These are phyloP conservation scores for Callipepla squamata DNA, from an alignment of 2,113 vertebrate species.

Conservation along the genomic window DNA sequence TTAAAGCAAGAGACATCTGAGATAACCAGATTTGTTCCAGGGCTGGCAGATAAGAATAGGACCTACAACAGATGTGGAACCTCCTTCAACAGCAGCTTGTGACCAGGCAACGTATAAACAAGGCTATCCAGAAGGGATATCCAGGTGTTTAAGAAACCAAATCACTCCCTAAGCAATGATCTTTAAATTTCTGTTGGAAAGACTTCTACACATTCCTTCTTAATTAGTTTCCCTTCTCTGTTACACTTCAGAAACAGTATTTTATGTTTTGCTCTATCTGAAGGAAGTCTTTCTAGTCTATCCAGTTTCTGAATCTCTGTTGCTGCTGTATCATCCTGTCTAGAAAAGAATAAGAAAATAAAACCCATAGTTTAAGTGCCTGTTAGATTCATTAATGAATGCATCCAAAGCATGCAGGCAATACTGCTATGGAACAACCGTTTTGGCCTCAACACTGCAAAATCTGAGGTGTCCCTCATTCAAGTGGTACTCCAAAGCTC, in stretches of 20 bases:
- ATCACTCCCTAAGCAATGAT: neutral
- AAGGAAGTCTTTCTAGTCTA: neutral
- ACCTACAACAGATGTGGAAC: neutral
- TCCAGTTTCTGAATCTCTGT: neutral
- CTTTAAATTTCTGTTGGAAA: neutral
- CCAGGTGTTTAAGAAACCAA: neutral
- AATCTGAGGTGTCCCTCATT: neutral
- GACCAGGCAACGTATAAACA: neutral
- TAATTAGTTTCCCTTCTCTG: neutral
- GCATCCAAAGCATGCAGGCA: neutral
- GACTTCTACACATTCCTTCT: neutral
- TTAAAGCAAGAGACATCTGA: neutral
- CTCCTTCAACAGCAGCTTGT: neutral
- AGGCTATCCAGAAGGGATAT: neutral
- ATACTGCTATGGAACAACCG: neutral
- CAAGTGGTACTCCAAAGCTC: neutral
- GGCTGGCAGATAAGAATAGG: neutral
- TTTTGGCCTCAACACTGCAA: neutral
- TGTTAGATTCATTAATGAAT: rapidly evolving
- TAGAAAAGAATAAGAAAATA: neutral
- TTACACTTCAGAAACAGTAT: neutral
- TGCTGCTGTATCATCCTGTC: neutral
- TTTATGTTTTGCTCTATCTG: neutral
- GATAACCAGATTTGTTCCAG: neutral
- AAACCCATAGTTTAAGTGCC: neutral